A percentile compares a stretch with the other conserved stretches of the same genome.
Conservation (phyloP, 2,888 invertebrate species). For the Drosophila helvetica region DNA sequence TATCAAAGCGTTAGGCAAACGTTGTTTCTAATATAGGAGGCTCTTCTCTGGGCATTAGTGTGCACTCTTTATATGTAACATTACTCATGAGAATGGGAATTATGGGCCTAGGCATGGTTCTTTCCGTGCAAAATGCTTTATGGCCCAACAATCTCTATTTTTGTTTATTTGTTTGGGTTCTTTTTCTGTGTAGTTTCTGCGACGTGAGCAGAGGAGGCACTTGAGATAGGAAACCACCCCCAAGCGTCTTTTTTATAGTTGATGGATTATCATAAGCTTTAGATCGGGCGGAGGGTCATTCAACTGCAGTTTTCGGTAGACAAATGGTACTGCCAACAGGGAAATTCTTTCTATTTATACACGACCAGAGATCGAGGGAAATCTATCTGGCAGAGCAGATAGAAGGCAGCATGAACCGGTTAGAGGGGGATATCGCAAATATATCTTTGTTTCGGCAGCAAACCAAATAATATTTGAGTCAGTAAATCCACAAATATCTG, state of each 20-base stretch:
- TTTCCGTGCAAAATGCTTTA: constrained; percentile 11
- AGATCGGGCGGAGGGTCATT: constrained; percentile 16
- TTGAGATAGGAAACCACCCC: not conserved
- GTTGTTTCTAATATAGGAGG: not conserved
- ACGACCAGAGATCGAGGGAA: constrained; percentile 28
- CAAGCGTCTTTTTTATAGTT: not conserved
- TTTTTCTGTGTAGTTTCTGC: constrained; percentile 10
- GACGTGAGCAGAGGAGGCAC: constrained; percentile 19
- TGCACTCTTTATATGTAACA: constrained; percentile 19
- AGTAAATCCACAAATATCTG: constrained; percentile 18
- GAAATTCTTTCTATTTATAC: constrained; percentile 53
- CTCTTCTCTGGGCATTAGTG: not conserved
- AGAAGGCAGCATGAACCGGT: constrained; percentile 55
- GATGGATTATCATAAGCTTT: not conserved
- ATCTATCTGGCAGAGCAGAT: constrained; percentile 10
- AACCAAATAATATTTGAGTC: constrained; percentile 23
- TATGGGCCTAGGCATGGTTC: constrained; percentile 36
- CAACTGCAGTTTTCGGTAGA: constrained; percentile 12
- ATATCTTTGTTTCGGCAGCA: constrained; percentile 46
- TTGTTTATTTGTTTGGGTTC: not conserved
- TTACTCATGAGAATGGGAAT: constrained; percentile 34
- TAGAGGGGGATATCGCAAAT: constrained; percentile 40
- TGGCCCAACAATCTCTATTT: constrained; percentile 7
- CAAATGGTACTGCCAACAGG: constrained; percentile 23
- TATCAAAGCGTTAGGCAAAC: constrained; percentile 19